Conservation (phyloP, 1,140 invertebrate genomes). For the Leptinotarsa undecemlineata region DNA sequence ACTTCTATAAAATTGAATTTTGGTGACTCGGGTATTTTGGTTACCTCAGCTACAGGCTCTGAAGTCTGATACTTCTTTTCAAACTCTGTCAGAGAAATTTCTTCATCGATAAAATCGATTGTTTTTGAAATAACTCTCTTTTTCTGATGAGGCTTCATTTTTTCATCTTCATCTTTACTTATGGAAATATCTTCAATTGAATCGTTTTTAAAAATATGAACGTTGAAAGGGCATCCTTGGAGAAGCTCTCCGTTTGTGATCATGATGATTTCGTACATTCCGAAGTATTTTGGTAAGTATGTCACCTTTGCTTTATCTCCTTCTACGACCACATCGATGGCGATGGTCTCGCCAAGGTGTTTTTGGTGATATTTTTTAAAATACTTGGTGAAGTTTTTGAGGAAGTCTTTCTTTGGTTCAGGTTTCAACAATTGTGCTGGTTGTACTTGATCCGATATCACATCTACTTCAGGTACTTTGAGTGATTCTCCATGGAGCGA, state of each 20-base stretch:
- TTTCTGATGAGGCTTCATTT: conserved; percentile 21
- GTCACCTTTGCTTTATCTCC: conserved; percentile 43
- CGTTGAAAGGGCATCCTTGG: conserved; percentile 46
- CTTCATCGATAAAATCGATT: conserved; percentile 35
- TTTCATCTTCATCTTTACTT: conserved; percentile 18
- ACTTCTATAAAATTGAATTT: conserved; percentile 1
- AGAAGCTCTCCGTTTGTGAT: conserved; percentile 45
- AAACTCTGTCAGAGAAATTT: conserved; percentile 20
- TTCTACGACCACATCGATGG: conserved; percentile 43
- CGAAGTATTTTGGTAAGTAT: conserved; percentile 46
- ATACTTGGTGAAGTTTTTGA: background rate
- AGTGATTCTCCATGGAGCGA: conserved; percentile 19
- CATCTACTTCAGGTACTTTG: conserved; percentile 18
- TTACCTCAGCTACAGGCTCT: background rate
- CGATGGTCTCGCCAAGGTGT: conserved; percentile 32
- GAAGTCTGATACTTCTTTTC: conserved; percentile 1
- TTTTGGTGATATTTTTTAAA: background rate
- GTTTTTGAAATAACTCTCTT: conserved; percentile 30
- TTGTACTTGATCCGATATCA: background rate
- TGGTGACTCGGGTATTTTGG: background rate
- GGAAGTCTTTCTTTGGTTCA: background rate
- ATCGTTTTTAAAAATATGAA: conserved; percentile 41
- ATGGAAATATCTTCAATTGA: conserved; percentile 33
- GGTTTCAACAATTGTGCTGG: background rate
- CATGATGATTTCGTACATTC: conserved; percentile 49